Conservation (phyloP, 2,797 vertebrate genomes). For the Platyrinchus mystaceus region DNA sequence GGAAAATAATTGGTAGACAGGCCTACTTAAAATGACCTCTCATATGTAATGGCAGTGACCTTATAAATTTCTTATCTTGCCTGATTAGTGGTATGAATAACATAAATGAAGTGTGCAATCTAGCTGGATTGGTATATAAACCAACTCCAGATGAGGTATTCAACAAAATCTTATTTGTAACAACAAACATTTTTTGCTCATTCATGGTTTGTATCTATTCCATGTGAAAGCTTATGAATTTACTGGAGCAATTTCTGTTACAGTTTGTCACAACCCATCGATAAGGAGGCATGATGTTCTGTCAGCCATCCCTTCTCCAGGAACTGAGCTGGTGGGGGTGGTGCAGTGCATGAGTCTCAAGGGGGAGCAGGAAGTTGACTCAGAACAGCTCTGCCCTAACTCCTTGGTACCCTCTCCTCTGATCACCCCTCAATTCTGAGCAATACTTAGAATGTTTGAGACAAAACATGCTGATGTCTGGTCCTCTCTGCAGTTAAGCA, state of each 20-base stretch:
- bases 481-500: not conserved
- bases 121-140: not conserved
- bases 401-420: not conserved
- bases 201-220: not conserved
- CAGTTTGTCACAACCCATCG: not conserved
- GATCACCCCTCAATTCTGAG: not conserved
- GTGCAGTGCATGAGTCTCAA: no score
- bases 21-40: not conserved
- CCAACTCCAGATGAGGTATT: not conserved
- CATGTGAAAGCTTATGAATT: not conserved
- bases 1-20: not conserved
- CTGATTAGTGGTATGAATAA: not conserved
- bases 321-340: no score
- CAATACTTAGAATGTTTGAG: not conserved
- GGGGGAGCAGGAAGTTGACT: not conserved
- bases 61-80: not conserved
- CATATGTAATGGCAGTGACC: not conserved
- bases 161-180: not conserved
- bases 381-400: not conserved
- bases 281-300: not conserved
- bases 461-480: not conserved
- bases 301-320: not conserved
- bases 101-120: not conserved
- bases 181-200: not conserved
- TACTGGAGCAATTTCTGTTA: not conserved